Conservation (phyloP, 2,888 invertebrate genomes). For the Parnassius apollo region DNA sequence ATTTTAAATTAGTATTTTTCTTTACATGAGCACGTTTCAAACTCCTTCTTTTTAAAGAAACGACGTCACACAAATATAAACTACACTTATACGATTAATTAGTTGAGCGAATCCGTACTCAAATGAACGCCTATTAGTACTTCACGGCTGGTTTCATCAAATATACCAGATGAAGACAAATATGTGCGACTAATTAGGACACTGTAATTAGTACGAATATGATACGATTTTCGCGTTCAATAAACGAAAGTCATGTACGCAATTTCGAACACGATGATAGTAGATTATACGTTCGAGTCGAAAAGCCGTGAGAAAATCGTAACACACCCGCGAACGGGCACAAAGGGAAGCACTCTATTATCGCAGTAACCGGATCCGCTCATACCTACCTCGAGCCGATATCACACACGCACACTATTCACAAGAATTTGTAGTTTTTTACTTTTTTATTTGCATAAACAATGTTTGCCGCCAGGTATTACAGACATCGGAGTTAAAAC, state of each 20-base stretch:
- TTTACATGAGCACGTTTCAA: too few relatives aligned
- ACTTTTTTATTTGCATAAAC: background rate
- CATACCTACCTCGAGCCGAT: conserved; percentile 8
- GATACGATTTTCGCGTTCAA: too few relatives aligned
- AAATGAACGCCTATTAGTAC: too few relatives aligned
- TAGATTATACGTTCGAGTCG: background rate
- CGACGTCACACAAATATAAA: too few relatives aligned
- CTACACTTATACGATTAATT: too few relatives aligned
- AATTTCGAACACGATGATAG: background rate
- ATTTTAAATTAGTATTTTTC: too few relatives aligned
- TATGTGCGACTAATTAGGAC: too few relatives aligned
- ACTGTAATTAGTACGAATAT: too few relatives aligned
- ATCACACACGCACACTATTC: conserved; percentile 12
- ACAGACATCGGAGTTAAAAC: background rate
- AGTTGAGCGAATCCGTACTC: background rate
- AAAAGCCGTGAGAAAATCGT: conserved; percentile 21
- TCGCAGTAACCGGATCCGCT: conserved; percentile 9
- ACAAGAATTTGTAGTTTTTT: background rate
- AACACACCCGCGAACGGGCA: conserved; percentile 8
- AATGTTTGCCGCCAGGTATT: conserved; percentile 9
- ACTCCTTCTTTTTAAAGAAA: too few relatives aligned
- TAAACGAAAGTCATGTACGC: too few relatives aligned
- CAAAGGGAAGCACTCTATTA: conserved; percentile 14
- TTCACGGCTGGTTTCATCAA: too few relatives aligned
- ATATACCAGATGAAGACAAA: too few relatives aligned